Conservation (phyloP, 2,888 invertebrate genomes). For the Peribatodes rhomboidaria region DNA sequence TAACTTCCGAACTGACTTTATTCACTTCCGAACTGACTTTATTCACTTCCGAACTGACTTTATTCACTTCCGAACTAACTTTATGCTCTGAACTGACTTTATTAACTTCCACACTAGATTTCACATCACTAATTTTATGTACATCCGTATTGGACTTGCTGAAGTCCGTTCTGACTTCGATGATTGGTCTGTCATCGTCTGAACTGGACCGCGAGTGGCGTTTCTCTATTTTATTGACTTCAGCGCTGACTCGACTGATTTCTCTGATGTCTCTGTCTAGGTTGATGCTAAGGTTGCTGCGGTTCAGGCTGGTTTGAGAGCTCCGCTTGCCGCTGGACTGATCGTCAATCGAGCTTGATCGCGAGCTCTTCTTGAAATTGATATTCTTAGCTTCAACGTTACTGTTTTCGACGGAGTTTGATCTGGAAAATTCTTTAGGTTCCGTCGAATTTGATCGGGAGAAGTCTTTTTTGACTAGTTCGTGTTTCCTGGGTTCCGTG, state of each 20-base stretch:
- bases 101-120: slow-evolving; percentile 26
- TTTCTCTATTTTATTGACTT: slow-evolving; percentile 48
- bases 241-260: slow-evolving; percentile 39
- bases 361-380: slow-evolving; percentile 40
- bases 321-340: slow-evolving; percentile 28
- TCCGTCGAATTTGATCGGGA: slow-evolving; percentile 40
- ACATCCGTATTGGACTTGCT: slow-evolving; percentile 27
- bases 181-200: slow-evolving; percentile 52
- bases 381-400: slow-evolving; percentile 42
- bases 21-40: slow-evolving; percentile 40
- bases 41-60: slow-evolving; percentile 32
- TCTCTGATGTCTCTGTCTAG: slow-evolving; percentile 35
- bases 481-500: slow-evolving; percentile 35
- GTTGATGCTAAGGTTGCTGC: slow-evolving; percentile 37
- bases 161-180: slow-evolving; percentile 42
- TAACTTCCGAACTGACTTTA: slow-evolving; percentile 40
- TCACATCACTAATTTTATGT: slow-evolving; percentile 31
- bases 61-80: slow-evolving; percentile 47
- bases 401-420: slow-evolving; percentile 48
- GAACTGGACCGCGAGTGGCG: slow-evolving; percentile 52
- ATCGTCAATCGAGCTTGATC: slow-evolving; percentile 54
- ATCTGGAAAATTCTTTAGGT: slow-evolving; percentile 46
- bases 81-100: slow-evolving; percentile 42
- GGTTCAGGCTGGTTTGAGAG: slow-evolving; percentile 38
- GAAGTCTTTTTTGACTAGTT: slow-evolving; percentile 44